Evolutionary conservation across 2,888 invertebrate genomes (phyloP).

Genomic region (Girardia tigrina): DNA sequence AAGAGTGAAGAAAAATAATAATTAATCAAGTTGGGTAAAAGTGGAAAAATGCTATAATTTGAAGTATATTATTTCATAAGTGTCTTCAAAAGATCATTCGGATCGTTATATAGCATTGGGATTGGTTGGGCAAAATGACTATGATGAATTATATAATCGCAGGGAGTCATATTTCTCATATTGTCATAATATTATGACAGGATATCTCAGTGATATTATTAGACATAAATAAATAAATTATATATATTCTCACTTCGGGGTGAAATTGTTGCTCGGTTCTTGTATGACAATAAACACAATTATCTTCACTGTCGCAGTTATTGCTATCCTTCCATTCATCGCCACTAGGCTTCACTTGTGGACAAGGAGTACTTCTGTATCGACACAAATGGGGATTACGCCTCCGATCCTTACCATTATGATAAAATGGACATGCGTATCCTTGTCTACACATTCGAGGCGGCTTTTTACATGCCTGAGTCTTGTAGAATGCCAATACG

Average conservation of each 20-base stretch:
- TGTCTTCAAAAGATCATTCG: too few species aligned
- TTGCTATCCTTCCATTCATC: conserved; percentile 99
- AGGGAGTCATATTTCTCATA: too few species aligned
- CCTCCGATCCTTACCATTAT: conserved; percentile 86
- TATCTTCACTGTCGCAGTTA: conserved; percentile 85
- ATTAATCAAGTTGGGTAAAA: too few species aligned
- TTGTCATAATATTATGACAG: too few species aligned
- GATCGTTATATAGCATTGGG: too few species aligned
- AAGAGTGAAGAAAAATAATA: too few species aligned
- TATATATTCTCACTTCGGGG: conserved; percentile 62
- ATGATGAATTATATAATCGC: too few species aligned
- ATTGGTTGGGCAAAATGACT: too few species aligned
- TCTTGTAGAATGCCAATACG: conserved; percentile 93
- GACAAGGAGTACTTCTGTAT: conserved; percentile 86
- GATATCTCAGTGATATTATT: too few species aligned
- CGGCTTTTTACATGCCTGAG: conserved; percentile 89
- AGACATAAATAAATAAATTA: too few species aligned
- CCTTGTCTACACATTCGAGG: conserved; percentile 93
- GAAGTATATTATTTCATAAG: too few species aligned
- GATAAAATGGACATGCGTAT: conserved; percentile 98
- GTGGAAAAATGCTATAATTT: too few species aligned
- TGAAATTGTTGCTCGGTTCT: conserved; percentile 98
- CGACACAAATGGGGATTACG: conserved; percentile 72
- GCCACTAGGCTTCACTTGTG: conserved; percentile 82
- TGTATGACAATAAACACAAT: conserved; percentile 91